Evolutionary conservation across 2,113 vertebrate species (phyloP).

Genomic region (Turdus rufiventris): DNA sequence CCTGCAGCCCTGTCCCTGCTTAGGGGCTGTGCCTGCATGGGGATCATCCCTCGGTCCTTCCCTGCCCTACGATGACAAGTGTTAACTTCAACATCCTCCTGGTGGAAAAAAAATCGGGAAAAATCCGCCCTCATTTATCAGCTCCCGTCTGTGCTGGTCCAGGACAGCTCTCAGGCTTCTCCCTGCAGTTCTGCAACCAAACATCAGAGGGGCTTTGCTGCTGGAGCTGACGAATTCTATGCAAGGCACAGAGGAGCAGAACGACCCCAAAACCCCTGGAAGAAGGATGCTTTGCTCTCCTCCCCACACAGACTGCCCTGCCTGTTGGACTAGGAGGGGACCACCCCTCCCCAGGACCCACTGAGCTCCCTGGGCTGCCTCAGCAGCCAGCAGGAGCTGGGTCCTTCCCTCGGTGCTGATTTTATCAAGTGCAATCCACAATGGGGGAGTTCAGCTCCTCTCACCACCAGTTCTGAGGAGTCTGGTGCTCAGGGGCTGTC

Average conservation of each 20-base stretch:
- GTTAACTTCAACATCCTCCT: constrained; percentile 45
- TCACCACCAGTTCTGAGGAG: neutral
- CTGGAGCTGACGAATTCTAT: neutral
- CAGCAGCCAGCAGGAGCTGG: too few relatives aligned
- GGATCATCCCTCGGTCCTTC: neutral
- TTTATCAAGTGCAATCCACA: constrained; percentile 49
- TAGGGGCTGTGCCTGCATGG: neutral
- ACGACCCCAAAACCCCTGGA: neutral
- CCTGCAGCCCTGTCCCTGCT: neutral
- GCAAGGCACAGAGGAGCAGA: constrained; percentile 2
- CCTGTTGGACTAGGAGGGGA: constrained; percentile 3
- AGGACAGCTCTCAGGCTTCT: neutral
- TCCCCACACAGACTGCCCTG: neutral
- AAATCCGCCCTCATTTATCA: neutral
- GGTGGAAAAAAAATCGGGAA: neutral
- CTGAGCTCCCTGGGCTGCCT: neutral
- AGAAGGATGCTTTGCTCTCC: neutral
- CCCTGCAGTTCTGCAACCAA: neutral
- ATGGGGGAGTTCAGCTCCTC: constrained; percentile 35
- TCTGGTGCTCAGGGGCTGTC: constrained; percentile 43
- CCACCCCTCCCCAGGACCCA: neutral
- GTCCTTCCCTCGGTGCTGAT: constrained; percentile 45
- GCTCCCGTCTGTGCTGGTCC: neutral
- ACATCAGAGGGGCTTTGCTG: neutral
- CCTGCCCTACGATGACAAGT: neutral